Evolutionary conservation across 2,113 vertebrate species (phyloP), one percentile per base, ranked within the genome.

Genomic region (Psettodes erumei): DNA sequence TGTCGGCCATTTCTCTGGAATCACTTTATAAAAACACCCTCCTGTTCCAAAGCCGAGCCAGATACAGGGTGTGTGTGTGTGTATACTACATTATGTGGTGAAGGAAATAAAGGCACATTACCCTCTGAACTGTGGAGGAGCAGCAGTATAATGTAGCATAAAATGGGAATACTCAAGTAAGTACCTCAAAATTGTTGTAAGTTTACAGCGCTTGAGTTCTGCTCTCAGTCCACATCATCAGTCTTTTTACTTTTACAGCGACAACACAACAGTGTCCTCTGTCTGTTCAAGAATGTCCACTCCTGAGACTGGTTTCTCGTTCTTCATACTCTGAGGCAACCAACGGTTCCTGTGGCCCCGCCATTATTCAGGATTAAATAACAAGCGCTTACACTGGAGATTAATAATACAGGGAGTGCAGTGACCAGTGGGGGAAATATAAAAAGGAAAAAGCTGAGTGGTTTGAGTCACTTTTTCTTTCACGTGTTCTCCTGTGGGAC

Each of bases 391-490:
- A 37, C 30, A 40, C 50, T 3, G 18, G 58, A 40, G 65, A 21
- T 18, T 37, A 62, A 69, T 13, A 28, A 45, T 33, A 12, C 0
- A 19, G 25, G 30, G 45, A 61, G 35, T 66, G 38, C 35, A 25
- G 35, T 42, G 50, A 37, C 51, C 62, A 38, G 19, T 18, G 23
- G 59, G 51, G 27, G 48, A 30, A 33, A 32, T 12, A 25, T 25
- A 25, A 50, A 45, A 45, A 45, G 4, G n/a, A 18, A 45, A 70
- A 53, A 54, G 38, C 55, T 42, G 59, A 50, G 30, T 13, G 19
- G 13, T 50, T 58, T 19, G 27, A 72, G 50, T 71, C 40, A 32
- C 25, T 40, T 71, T 38, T 48, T 65, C 9, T 30, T 58, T 64
- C 10, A 10, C 4, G 8, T 12, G 9, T 15, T 2, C 21, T 60